phyloP scores from a whole-genome alignment of 2,797 vertebrate species.

The Sebastes oblongus region DNA sequence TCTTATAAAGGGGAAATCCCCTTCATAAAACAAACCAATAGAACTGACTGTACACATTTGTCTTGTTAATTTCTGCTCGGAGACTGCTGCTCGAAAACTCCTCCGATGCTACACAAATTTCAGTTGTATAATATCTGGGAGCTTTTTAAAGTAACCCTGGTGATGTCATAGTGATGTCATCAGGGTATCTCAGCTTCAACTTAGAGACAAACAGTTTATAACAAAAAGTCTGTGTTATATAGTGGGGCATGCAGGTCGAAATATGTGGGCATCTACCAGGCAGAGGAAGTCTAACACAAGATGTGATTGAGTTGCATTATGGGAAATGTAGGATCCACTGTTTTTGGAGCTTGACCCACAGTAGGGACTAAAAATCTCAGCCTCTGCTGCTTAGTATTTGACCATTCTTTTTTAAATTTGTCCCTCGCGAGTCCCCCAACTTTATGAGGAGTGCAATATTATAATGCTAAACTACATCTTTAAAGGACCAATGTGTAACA shows the following conservation, averaged over 20 bases:
- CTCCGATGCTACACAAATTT: neutral
- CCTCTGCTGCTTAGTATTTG: neutral
- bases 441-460: neutral
- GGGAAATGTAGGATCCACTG: neutral
- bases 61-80: neutral
- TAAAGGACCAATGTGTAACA: neutral
- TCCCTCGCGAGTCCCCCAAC: neutral
- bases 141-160: neutral
- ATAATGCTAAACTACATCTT: neutral
- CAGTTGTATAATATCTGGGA: neutral
- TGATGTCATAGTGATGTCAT: conserved; percentile 5
- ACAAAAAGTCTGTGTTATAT: neutral
- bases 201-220: neutral
- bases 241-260: neutral
- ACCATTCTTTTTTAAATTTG: neutral
- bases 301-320: neutral
- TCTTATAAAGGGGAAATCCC: neutral
- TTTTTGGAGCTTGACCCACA: neutral
- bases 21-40: neutral
- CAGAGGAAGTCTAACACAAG: neutral
- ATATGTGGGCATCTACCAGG: neutral
- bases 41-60: neutral
- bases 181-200: neutral
- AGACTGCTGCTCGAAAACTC: too few species aligned
- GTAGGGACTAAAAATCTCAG: neutral